Conservation (phyloP, 1,140 invertebrate species). For the Helicoverpa zea region DNA sequence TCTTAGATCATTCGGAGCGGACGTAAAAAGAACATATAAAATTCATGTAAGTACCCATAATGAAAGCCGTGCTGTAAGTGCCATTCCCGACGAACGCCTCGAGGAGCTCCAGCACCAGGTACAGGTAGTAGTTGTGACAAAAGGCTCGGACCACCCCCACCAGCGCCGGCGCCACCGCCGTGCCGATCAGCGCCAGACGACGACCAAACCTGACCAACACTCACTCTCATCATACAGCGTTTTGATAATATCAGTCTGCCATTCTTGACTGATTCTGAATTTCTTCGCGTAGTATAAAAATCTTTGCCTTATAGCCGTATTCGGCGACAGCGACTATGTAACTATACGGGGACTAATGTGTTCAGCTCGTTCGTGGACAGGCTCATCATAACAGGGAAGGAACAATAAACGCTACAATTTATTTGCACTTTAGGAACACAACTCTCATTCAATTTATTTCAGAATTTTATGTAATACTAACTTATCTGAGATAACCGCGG, state of each 20-base stretch:
- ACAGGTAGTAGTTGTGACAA: slow-evolving; percentile 88
- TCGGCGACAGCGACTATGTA: too few species aligned
- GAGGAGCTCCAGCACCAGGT: slow-evolving; percentile 89
- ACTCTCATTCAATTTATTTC: background rate
- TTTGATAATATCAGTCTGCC: too few species aligned
- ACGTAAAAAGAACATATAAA: background rate
- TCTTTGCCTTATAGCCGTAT: too few species aligned
- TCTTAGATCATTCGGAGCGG: background rate
- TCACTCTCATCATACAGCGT: background rate
- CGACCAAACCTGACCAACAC: slow-evolving; percentile 84
- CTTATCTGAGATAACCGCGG: slow-evolving; percentile 89
- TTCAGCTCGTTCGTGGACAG: too few species aligned
- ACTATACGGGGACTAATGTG: too few species aligned
- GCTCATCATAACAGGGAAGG: too few species aligned
- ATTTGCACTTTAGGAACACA: too few species aligned
- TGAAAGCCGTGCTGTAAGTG: slow-evolving; percentile 81
- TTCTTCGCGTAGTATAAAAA: too few species aligned
- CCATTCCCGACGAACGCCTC: slow-evolving; percentile 87
- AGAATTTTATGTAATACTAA: slow-evolving; percentile 22
- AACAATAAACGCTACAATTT: too few species aligned
- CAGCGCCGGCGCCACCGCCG: slow-evolving; percentile 86
- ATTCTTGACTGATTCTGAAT: too few species aligned
- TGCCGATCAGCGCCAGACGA: slow-evolving; percentile 88
- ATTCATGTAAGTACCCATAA: slow-evolving; percentile 74
- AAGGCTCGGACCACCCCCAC: slow-evolving; percentile 89